Conservation (phyloP, 2,113 vertebrate genomes). For the Nothoprocta perdicaria region DNA sequence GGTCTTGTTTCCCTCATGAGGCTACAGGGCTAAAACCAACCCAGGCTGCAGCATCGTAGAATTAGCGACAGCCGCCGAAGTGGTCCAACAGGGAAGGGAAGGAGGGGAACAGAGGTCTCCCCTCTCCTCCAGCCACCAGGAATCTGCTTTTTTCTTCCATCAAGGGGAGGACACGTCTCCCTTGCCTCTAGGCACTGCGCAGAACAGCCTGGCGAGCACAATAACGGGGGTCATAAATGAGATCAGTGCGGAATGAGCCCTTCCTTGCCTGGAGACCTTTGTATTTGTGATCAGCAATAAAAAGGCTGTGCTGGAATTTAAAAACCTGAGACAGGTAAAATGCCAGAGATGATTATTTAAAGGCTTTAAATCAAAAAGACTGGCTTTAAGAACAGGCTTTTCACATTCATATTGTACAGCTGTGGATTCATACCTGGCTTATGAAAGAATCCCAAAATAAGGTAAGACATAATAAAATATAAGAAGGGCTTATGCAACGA, state of each 20-base stretch:
- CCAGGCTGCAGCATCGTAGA: background rate
- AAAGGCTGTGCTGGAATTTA: constrained; percentile 19
- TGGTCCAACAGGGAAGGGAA: background rate
- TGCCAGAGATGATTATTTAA: constrained; percentile 56
- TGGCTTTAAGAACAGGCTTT: constrained; percentile 20
- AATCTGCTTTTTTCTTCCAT: background rate
- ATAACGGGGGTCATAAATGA: background rate
- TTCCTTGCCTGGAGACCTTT: constrained; percentile 30
- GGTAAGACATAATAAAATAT: constrained; percentile 35
- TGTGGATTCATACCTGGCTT: constrained; percentile 12
- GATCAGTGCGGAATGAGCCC: constrained; percentile 30
- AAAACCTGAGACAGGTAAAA: constrained; percentile 43
- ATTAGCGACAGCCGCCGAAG: background rate
- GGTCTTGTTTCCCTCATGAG: background rate
- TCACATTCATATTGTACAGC: constrained; percentile 1
- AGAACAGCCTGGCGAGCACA: background rate
- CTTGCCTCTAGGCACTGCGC: rapidly evolving
- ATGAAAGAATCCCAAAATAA: constrained; percentile 46
- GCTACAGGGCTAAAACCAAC: background rate
- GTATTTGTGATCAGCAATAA: constrained; percentile 54
- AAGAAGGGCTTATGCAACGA: background rate
- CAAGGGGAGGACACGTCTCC: background rate
- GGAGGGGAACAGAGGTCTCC: background rate
- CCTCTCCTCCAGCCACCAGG: background rate
- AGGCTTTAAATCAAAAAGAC: constrained; percentile 27